Base-by-base conservation (phyloP, 2,113 vertebrate genomes). In the Notothenia rossii region DNA sequence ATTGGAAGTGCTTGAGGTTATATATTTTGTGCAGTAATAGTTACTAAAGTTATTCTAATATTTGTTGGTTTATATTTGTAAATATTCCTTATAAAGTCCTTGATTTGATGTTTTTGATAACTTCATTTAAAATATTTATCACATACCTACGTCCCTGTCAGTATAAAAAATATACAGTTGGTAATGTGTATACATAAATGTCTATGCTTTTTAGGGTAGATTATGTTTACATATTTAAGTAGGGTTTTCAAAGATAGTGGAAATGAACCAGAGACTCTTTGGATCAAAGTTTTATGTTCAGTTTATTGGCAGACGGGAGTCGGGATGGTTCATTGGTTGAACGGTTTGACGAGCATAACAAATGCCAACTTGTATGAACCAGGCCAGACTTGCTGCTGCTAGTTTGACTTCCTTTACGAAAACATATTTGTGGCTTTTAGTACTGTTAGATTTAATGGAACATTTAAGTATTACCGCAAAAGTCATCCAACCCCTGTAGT, bases 391-490 rank as follows among this genome's bases (percentile, higher is more conserved):
- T 75, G 81, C 54, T 33, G 53, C 46, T 72, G 36, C 33, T n/a
- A 49, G 36, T 59, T 62, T 59, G 67, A 71, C 64, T 45, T 65
- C 51, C 46, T 8, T 1, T 67, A 72, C 11, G 15, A n/a, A 61
- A n/a, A 61, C 66, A 71, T 54, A 85, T 76, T 83, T 88, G 78
- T 80, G 68, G 77, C 53, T 75, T 85, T 79, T 67, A 45, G 8
- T 67, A 3, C 3, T 36, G 11, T 61, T 46, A 61, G 50, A 11
- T 3, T 56, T 69, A 12, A 7, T 55, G 25, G 48, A 81, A 78
- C 64, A 56, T 61, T 54, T 10, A 75, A 48, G 22, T 70, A 22
- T 54, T 51, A 48, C 12, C 14, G 49, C 6, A 65, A 10, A 9
- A 56, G 29, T 17, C 64, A 10, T 64, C 69, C 56, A 59, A 67